phyloP scores from a whole-genome alignment of 2,888 invertebrate species.

The Craniophora ligustri region DNA sequence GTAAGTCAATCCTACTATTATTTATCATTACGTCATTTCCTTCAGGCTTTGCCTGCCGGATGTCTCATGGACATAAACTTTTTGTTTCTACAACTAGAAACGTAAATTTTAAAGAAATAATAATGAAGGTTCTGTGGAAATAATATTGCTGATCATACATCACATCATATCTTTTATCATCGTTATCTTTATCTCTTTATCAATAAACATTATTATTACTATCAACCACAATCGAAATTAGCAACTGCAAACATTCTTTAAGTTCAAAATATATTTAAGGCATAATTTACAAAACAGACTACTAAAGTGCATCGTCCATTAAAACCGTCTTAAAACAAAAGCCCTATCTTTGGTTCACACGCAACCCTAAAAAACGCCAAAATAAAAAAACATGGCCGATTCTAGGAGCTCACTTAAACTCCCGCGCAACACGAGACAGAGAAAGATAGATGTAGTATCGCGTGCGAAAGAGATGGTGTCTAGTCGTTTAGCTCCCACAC shows the following conservation, averaged over 20 bases:
- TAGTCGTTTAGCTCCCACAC: conserved; percentile 64
- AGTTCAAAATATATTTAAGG: no score
- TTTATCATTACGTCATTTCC: conserved; percentile 42
- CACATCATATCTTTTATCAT: no score
- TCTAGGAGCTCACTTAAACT: conserved; percentile 49
- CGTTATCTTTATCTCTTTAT: no score
- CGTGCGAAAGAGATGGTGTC: conserved; percentile 14
- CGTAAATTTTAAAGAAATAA: conserved; percentile 4
- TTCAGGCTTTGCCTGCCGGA: conserved; percentile 42
- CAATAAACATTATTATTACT: no score
- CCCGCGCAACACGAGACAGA: conserved; percentile 48
- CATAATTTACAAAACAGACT: neutral
- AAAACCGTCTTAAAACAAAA: conserved; percentile 32
- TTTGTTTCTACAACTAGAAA: conserved; percentile 20
- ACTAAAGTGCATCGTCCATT: neutral
- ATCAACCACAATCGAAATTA: no score
- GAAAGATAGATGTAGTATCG: conserved; percentile 10
- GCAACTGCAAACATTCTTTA: no score
- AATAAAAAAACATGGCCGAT: conserved; percentile 49
- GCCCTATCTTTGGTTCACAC: conserved; percentile 18
- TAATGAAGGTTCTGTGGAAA: no score
- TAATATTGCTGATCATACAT: no score
- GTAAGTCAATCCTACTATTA: conserved; percentile 17
- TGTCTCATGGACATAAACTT: conserved; percentile 43
- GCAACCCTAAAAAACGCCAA: conserved; percentile 50